These are phyloP conservation scores for Oplegnathus fasciatus DNA, from an alignment of 2,113 vertebrate genomes.

Conservation along the genomic window DNA sequence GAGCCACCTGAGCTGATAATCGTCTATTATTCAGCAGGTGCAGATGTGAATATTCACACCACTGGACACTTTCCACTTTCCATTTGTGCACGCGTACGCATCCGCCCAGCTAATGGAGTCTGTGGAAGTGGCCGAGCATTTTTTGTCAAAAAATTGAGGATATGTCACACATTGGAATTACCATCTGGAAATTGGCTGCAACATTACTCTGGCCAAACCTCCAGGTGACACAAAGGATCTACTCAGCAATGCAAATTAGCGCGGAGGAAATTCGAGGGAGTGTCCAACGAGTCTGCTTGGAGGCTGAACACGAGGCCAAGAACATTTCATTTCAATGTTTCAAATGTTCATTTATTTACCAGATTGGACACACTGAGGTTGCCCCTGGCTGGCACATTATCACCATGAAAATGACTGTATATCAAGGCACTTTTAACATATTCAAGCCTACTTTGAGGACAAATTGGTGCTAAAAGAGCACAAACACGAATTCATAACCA, in stretches of 20 bases:
- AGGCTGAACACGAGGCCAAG: conserved; percentile 59
- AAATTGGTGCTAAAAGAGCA: conserved; percentile 28
- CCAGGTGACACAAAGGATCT: conserved; percentile 71
- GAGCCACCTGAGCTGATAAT: conserved; percentile 70
- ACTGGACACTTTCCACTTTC: conserved; percentile 74
- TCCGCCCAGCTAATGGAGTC: conserved; percentile 70
- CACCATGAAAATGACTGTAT: conserved; percentile 28
- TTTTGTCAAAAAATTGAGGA: conserved; percentile 52
- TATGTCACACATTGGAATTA: conserved; percentile 66
- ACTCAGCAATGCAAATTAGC: conserved; percentile 75
- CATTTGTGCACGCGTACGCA: conserved; percentile 57
- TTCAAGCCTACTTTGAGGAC: conserved; percentile 25
- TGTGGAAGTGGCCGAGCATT: conserved; percentile 45
- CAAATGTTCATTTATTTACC: conserved; percentile 64
- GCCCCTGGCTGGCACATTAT: conserved; percentile 50
- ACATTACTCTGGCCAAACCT: conserved; percentile 61
- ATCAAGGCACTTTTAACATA: conserved; percentile 40
- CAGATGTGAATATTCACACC: conserved; percentile 80
- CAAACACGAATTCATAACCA: conserved; percentile 21
- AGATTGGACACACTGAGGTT: conserved; percentile 44
- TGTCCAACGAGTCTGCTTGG: conserved; percentile 50
- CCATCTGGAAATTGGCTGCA: conserved; percentile 73
- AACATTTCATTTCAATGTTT: conserved; percentile 62
- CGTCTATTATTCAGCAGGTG: conserved; percentile 82
- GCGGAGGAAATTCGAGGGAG: conserved; percentile 51